Conservation (phyloP, 2,113 vertebrate genomes). For the Campylomormyrus numenius region DNA sequence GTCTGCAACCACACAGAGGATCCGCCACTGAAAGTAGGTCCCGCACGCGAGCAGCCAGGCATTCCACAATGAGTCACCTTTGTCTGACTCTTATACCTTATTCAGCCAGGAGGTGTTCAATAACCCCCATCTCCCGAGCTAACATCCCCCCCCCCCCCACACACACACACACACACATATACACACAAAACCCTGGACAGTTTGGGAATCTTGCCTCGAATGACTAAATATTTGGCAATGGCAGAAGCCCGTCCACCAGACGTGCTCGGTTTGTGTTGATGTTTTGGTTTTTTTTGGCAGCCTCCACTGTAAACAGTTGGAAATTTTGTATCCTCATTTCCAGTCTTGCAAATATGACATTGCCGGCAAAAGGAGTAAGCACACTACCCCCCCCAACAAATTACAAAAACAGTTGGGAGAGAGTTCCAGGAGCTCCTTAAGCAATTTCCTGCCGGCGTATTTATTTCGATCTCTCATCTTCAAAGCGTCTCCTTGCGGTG, state of each 20-base stretch:
- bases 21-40: background rate
- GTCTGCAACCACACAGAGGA: conserved; percentile 38
- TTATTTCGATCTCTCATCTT: conserved; percentile 47
- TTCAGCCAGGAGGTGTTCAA: conserved; percentile 11
- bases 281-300: conserved; percentile 32
- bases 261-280: conserved; percentile 18
- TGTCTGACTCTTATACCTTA: background rate
- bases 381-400: conserved; percentile 4
- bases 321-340: conserved; percentile 28
- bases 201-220: conserved; percentile 35
- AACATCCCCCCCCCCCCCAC: background rate
- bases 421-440: conserved; percentile 46
- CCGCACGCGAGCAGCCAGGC: background rate
- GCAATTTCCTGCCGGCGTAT: conserved; percentile 55
- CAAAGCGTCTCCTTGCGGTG: conserved; percentile 34
- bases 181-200: conserved; percentile 21
- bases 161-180: background rate
- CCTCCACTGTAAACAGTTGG: conserved; percentile 34
- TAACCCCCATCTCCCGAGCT: background rate
- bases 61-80: background rate
- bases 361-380: conserved; percentile 20
- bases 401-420: conserved; percentile 45
- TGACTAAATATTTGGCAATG: conserved; percentile 40
- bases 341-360: conserved; percentile 18
- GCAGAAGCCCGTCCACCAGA: conserved; percentile 25